A percentile compares a stretch with the other conserved stretches of the same genome.
Evolutionary conservation across 2,113 vertebrate species (phyloP).

Genomic region (Tringa solitaria): DNA sequence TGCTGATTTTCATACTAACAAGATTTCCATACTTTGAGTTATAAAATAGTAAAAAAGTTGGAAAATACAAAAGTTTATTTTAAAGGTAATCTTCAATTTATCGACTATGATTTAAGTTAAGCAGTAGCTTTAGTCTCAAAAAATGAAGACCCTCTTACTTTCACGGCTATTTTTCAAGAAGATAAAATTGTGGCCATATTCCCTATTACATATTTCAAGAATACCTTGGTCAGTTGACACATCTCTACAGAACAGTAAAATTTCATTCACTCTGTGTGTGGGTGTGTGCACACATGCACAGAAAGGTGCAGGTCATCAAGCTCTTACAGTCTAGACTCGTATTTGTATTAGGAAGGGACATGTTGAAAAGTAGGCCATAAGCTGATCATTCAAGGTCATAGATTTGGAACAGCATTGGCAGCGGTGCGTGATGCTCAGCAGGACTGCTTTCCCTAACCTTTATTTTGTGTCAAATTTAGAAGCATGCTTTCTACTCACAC

Average conservation of each 20-base stretch:
- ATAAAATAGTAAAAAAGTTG: neutral
- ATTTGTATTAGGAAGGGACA: neutral
- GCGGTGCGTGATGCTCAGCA: neutral
- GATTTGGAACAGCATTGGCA: neutral
- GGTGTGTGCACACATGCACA: rapidly evolving
- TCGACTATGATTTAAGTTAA: neutral
- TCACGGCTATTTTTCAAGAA: neutral
- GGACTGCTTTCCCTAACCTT: neutral
- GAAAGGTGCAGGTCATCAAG: neutral
- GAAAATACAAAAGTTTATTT: neutral
- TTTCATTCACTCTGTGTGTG: neutral
- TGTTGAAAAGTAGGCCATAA: neutral
- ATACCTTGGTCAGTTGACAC: neutral
- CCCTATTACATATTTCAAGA: neutral
- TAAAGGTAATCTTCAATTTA: neutral
- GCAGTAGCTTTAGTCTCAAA: neutral
- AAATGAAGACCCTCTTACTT: neutral
- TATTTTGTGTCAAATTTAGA: neutral
- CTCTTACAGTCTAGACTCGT: neutral
- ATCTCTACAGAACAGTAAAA: neutral
- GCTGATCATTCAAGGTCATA: conserved; percentile 12
- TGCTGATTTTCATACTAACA: neutral
- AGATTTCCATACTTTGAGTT: neutral
- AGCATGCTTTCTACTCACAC: neutral
- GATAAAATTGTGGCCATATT: neutral